phyloP scores from a whole-genome alignment of 2,113 vertebrate genomes.

The Phrynosoma platyrhinos region DNA sequence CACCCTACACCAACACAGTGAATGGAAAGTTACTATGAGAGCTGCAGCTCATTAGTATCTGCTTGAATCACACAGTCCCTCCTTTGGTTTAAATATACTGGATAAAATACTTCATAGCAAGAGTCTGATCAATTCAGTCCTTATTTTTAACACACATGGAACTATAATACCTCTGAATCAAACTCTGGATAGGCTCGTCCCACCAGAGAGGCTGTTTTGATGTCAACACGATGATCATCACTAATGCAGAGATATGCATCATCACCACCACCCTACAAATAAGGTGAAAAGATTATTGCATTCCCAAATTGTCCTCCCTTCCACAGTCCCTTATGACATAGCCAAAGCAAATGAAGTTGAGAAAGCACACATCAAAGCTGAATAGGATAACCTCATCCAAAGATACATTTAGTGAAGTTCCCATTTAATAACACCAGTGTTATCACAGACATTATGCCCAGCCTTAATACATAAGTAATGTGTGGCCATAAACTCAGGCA shows the following conservation, averaged over 20 bases:
- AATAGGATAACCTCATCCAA: neutral
- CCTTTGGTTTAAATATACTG: neutral
- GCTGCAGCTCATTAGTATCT: neutral
- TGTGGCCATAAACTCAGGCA: neutral
- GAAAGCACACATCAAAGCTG: neutral
- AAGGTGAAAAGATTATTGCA: slow-evolving; percentile 2
- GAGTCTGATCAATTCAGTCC: neutral
- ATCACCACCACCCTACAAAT: slow-evolving; percentile 84
- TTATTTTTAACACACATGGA: neutral
- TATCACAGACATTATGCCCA: neutral
- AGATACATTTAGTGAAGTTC: neutral
- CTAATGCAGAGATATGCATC: slow-evolving; percentile 85
- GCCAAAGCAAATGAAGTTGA: neutral
- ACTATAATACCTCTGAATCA: slow-evolving; percentile 75
- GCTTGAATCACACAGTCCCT: neutral
- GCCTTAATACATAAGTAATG: neutral
- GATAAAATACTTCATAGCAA: neutral
- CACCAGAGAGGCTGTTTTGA: slow-evolving; percentile 75
- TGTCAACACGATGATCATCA: slow-evolving; percentile 57
- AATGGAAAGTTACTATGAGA: neutral
- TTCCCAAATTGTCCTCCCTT: neutral
- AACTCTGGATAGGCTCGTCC: slow-evolving; percentile 79
- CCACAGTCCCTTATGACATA: neutral
- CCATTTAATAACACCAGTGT: neutral
- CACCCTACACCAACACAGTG: neutral